These are phyloP conservation scores for Cosmorhoe ocellata DNA, from an alignment of 2,888 invertebrate genomes.

Conservation along the genomic window DNA sequence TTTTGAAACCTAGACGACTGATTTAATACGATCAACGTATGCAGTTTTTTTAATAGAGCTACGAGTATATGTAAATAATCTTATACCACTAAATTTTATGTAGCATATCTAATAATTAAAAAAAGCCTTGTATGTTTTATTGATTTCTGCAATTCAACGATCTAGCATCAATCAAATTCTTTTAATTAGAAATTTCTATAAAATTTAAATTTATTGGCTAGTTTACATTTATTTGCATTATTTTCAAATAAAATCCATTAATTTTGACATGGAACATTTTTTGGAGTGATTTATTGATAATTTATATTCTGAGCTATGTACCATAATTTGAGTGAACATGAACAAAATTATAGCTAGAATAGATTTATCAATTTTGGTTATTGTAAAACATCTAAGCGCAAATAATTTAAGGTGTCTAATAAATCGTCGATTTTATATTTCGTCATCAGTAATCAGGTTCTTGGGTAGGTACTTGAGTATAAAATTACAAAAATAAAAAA, in stretches of 20 bases:
- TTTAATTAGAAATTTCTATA: conserved; percentile 10
- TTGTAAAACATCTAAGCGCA: background rate
- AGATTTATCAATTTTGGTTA: conserved; percentile 4
- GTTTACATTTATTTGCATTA: conserved; percentile 19
- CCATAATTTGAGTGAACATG: conserved; percentile 4
- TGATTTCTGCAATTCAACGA: conserved; percentile 4
- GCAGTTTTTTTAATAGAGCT: background rate
- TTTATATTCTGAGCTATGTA: conserved; percentile 5
- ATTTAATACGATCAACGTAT: no score
- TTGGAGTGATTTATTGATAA: conserved; percentile 10
- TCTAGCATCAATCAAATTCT: background rate
- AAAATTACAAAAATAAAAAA: no score
- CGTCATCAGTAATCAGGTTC: no score
- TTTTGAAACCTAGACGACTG: no score
- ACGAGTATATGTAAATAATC: background rate
- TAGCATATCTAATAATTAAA: background rate
- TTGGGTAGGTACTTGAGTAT: no score
- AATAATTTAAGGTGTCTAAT: background rate
- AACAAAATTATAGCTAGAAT: conserved; percentile 4
- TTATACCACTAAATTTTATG: background rate
- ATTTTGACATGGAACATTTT: conserved; percentile 13
- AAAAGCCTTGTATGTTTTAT: conserved; percentile 12
- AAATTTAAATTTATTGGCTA: conserved; percentile 13
- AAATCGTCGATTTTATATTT: background rate
- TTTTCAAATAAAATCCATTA: conserved; percentile 19